These are phyloP conservation scores for Daboia siamensis DNA, from an alignment of 2,113 vertebrate genomes.

Conservation along the genomic window DNA sequence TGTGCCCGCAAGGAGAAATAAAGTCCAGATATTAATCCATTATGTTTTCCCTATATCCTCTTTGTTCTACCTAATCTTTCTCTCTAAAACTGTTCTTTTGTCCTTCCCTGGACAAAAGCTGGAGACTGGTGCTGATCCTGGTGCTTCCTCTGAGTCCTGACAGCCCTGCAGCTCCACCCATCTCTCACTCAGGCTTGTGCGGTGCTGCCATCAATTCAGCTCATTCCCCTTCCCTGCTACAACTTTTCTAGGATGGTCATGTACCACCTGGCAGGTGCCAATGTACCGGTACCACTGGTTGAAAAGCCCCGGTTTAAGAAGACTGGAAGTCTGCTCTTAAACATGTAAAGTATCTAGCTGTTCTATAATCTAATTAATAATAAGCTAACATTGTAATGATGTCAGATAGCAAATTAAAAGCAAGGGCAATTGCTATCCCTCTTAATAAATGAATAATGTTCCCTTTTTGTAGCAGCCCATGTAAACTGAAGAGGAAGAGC, in stretches of 20 bases:
- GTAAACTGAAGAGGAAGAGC: too few species aligned
- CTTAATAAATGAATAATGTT: not conserved
- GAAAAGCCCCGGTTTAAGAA: not conserved
- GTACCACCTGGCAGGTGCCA: too few species aligned
- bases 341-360: not conserved
- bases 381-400: not conserved
- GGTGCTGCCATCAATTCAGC: too few species aligned
- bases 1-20: not conserved
- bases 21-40: not conserved
- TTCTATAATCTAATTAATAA: not conserved
- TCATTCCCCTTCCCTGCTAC: too few species aligned
- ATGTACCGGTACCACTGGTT: too few species aligned
- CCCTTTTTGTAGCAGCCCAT: not conserved
- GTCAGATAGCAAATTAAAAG: not conserved
- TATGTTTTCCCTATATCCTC: not conserved
- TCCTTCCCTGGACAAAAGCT: not conserved
- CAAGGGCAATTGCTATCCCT: not conserved
- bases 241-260: too few species aligned
- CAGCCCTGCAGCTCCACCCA: too few species aligned
- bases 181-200: too few species aligned
- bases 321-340: not conserved
- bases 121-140: too few species aligned
- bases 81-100: not conserved
- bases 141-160: too few species aligned
- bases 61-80: not conserved